Evolutionary conservation across 2,797 vertebrate genomes (phyloP), one percentile per base, ranked within the genome.

Genomic region (Falco naumanni): DNA sequence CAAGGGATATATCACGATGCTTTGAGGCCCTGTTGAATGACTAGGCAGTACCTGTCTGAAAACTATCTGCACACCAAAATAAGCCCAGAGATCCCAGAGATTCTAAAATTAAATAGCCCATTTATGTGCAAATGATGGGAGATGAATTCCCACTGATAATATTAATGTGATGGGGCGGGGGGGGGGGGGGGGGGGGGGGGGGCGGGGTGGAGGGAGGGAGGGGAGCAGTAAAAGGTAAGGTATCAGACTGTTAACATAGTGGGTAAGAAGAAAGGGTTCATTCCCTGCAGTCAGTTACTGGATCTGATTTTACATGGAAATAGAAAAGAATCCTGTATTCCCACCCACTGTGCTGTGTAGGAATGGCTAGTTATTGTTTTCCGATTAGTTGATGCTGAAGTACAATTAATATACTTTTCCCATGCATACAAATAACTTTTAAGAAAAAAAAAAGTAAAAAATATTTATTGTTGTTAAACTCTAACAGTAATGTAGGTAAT

Each of bases 111-210:
- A 79, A 84, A 75, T 22, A 72, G 16, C 4, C 43, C 10, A 82
- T 94, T 96, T 94, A 87, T 79, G 70, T 90, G 90, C 65, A 95
- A 95, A 95, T 91, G 25, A 76, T 47, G 56, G 7, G 60, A 88
- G 71, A 82, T 93, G 10, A 89, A 87, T 69, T 86, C 37, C 25
- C 45, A 22, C 37, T 78, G 84, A 88, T 84, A 85, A 65, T 70
- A 86, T 41, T 81, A 53, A n/a, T 64, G 47, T 17, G 33, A 76
- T 69, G 9, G 34, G 34, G 34, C 34, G n/a, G n/a, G 34, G 34
- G 34, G 34, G 34, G 9, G 34, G 34, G 34, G 34, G 34, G n/a
- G n/a, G n/a, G n/a, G n/a, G n/a, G n/a, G n/a, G n/a, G n/a, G n/a
- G n/a, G n/a, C n/a, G n/a, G 34, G 34, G 34, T 34, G 34, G 34